These are phyloP conservation scores for Odontocolon sp. DNA, from an alignment of 2,888 invertebrate genomes.

Conservation along the genomic window DNA sequence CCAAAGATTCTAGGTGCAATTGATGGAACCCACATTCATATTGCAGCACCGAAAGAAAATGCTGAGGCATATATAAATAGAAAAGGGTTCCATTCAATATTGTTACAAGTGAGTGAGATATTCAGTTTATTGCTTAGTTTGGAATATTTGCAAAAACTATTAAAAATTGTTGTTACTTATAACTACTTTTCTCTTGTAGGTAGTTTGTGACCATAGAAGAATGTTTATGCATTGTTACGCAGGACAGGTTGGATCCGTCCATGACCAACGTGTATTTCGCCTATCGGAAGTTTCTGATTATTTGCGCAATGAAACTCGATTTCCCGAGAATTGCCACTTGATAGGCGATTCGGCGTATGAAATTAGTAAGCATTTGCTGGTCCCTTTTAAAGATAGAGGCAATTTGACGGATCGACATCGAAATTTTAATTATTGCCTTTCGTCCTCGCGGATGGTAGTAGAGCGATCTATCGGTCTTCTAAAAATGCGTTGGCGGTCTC, in stretches of 20 bases:
- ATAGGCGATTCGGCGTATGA: slow-evolving; percentile 35
- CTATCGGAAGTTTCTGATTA: too few relatives aligned
- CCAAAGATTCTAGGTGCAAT: slow-evolving; percentile 46
- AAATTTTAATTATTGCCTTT: slow-evolving; percentile 6
- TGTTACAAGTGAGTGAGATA: slow-evolving; percentile 34
- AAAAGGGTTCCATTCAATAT: slow-evolving; percentile 39
- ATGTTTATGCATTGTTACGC: slow-evolving; percentile 41
- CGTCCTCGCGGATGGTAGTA: slow-evolving; percentile 20
- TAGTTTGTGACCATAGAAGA: slow-evolving; percentile 34
- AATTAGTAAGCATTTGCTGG: slow-evolving; percentile 7
- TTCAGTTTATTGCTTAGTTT: too few relatives aligned
- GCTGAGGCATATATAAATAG: slow-evolving; percentile 30
- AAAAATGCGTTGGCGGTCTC: slow-evolving; percentile 19
- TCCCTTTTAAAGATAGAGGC: slow-evolving; percentile 37
- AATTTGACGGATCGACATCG: not conserved
- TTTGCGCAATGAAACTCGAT: too few relatives aligned
- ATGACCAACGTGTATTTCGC: not conserved
- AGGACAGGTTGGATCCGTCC: not conserved
- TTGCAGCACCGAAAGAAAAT: slow-evolving; percentile 8
- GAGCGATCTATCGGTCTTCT: slow-evolving; percentile 20
- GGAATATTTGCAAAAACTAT: slow-evolving; percentile 10
- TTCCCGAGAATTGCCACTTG: too few relatives aligned
- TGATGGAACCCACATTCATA: slow-evolving; percentile 49
- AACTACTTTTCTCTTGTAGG: slow-evolving; percentile 6
- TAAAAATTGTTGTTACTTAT: not conserved